Percentiles rank a stretch among this genome's conserved stretches.
phyloP scores from a whole-genome alignment of 2,797 vertebrate species.

The Mormyrops boulengeri region DNA sequence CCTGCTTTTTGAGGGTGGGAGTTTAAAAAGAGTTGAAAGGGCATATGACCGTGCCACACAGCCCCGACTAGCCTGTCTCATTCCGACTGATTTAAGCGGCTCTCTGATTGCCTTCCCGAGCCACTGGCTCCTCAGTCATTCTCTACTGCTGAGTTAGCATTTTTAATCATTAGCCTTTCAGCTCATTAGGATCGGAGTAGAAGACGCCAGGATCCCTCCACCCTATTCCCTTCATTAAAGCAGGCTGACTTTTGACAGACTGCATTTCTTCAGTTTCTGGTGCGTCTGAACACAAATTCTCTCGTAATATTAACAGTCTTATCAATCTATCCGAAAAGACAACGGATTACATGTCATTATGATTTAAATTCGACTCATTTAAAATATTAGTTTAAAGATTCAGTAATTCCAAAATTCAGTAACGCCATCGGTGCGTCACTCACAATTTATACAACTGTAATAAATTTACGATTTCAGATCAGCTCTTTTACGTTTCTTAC shows the following conservation, averaged over 20 bases:
- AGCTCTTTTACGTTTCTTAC: not conserved
- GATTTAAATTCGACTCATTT: not conserved
- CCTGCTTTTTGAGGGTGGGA: not conserved
- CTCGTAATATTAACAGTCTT: not conserved
- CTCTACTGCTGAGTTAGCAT: not conserved
- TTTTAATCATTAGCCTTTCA: constrained; percentile 14
- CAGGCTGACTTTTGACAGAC: not conserved
- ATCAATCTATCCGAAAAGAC: not conserved
- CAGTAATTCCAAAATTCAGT: not conserved
- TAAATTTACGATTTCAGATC: not conserved
- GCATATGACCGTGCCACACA: not conserved
- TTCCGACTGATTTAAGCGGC: constrained; percentile 18
- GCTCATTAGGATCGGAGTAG: not conserved
- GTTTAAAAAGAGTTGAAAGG: not conserved
- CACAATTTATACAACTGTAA: not conserved
- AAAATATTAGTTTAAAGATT: not conserved
- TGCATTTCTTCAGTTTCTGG: not conserved
- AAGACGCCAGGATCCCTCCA: not conserved
- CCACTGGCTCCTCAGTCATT: not conserved
- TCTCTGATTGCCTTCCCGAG: constrained; percentile 5
- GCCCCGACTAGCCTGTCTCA: constrained; percentile 17
- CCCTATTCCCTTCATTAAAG: not conserved
- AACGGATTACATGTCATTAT: not conserved
- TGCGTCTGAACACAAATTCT: not conserved
- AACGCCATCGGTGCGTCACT: not conserved